Base-by-base conservation (phyloP, 2,888 invertebrate species). In the Coleophora deauratella region DNA sequence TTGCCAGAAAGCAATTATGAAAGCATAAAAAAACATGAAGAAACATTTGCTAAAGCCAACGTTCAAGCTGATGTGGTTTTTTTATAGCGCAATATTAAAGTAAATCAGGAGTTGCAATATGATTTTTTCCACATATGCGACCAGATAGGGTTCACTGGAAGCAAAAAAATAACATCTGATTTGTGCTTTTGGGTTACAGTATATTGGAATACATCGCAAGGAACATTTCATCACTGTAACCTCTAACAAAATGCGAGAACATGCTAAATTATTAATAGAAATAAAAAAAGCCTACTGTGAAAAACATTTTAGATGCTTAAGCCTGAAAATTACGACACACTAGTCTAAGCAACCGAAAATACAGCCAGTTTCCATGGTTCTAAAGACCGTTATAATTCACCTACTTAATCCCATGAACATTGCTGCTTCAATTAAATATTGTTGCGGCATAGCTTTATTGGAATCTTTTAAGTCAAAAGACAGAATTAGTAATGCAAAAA, bases 371-470 rank as follows among this genome's bases (percentile, higher is more conserved):
- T 52, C 47, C 45, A 53, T 41, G 11, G 8, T 11, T 43, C 42
- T 36, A 50, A 45, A 49, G 50, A 54, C 38, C 46, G 45, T 12
- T 57, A 40, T 49, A 50, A 50, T n/a, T 27, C 55, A 35, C 53
- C 53, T 43, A 54, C 52, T 8, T 60, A 46, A n/a, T 30, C 56
- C 52, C 14, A 58, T 58, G 51, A 61, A 57, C 40, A 40, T 60
- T 12, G 43, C 46, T 9, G 59, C 58, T 3, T 44, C 42, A 11
- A 28, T 59, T 10, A 62, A 59, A 47, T 56, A 60, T 36, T 59
- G 57, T 40, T 59, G 60, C 21, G 55, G 52, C 46, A 51, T 59
- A 37, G 60, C 57, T 38, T 52, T 60, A 37, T 43, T 52, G 42
- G 43, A 8, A 35, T 47, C 51, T 45, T 52, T 54, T 34, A 55